Percentiles rank a stretch among this genome's conserved stretches.
These are phyloP conservation scores for Leptogaster cylindrica DNA, from an alignment of 2,888 invertebrate species.

Conservation along the genomic window DNA sequence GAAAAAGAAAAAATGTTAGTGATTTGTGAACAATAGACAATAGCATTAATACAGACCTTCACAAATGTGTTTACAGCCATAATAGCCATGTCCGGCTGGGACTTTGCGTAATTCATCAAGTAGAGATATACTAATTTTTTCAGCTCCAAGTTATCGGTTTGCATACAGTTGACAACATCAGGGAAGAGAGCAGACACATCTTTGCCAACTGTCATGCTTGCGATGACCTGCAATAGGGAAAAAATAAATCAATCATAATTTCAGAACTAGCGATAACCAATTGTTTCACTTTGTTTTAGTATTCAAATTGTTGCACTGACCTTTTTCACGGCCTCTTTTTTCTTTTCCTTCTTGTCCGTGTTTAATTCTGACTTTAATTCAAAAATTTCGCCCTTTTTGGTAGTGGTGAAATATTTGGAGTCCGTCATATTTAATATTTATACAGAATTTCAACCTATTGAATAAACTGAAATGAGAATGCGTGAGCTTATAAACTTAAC, in stretches of 20 bases:
- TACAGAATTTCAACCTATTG: too few species aligned
- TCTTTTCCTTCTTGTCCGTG: conserved; percentile 99
- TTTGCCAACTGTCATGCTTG: conserved; percentile 99
- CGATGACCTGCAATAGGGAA: conserved; percentile 80
- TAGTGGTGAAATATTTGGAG: conserved; percentile 99
- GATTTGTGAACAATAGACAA: neutral
- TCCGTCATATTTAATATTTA: conserved; percentile 96
- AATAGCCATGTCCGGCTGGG: conserved; percentile 99
- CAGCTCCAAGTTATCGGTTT: conserved; percentile 97
- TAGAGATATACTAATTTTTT: conserved; percentile 99
- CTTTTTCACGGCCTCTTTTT: conserved; percentile 99
- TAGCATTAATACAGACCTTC: conserved; percentile 72
- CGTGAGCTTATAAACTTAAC: too few species aligned
- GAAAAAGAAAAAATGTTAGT: conserved; percentile 20
- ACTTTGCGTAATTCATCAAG: conserved; percentile 99
- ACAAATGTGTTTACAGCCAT: conserved; percentile 99
- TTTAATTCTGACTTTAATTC: conserved; percentile 98
- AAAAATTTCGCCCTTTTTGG: conserved; percentile 99
- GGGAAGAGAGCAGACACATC: conserved; percentile 98
- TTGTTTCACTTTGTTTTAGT: neutral
- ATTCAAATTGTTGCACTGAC: conserved; percentile 64
- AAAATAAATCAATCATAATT: neutral
- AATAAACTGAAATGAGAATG: too few species aligned
- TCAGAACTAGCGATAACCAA: too few species aligned
- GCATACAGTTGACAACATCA: conserved; percentile 99